phyloP scores from a whole-genome alignment of 2,797 vertebrate genomes.

The Erethizon dorsatum region DNA sequence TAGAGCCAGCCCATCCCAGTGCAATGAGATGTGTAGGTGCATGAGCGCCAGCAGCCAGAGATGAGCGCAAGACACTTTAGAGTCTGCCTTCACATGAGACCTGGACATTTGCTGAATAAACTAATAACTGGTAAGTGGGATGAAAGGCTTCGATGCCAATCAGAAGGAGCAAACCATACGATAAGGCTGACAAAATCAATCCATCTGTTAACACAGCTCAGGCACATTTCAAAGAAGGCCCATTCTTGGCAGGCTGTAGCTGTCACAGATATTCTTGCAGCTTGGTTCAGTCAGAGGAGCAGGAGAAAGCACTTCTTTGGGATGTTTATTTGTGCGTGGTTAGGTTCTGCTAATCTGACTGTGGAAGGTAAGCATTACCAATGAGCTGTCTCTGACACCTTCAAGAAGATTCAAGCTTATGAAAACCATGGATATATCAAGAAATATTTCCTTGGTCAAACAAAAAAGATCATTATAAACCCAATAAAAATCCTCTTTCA shows the following conservation, averaged over 20 bases:
- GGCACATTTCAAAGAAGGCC: neutral
- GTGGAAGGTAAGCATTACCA: neutral
- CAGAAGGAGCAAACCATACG: neutral
- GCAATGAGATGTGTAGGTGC: neutral
- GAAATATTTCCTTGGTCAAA: neutral
- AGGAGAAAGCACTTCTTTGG: neutral
- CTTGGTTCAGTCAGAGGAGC: neutral
- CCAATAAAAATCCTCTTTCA: neutral
- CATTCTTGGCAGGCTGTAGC: neutral
- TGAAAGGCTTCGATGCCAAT: neutral
- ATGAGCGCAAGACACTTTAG: neutral
- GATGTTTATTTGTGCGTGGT: neutral
- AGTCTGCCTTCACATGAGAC: neutral
- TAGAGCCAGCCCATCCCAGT: neutral
- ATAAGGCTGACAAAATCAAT: neutral
- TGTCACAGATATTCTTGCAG: neutral
- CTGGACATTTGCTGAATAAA: neutral
- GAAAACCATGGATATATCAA: neutral
- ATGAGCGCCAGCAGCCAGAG: neutral
- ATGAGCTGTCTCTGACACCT: neutral
- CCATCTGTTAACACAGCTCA: neutral
- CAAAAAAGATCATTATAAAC: neutral
- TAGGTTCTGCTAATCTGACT: neutral
- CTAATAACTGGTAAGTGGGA: neutral
- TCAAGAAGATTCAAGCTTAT: neutral